Evolutionary conservation across 2,888 invertebrate species (phyloP), one percentile per base, ranked within the genome.

Genomic region (Balanococcus diminutus): DNA sequence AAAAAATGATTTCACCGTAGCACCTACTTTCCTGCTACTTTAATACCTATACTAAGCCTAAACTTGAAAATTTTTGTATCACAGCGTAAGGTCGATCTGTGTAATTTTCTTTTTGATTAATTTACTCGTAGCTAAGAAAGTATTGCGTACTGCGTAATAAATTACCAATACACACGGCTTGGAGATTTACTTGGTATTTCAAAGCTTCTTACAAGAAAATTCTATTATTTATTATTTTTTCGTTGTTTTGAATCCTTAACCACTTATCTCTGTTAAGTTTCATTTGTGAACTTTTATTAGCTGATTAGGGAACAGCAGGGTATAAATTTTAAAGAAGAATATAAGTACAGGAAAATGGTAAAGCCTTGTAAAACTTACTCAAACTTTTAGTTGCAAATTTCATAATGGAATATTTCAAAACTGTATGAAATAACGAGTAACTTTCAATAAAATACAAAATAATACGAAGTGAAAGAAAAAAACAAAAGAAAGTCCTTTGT

Each of bases 201-300:
- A 16, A 28, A 67, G 67, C 67, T 67, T 28, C 67, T 67, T 28
- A 67, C 28, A 56, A 31, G 31, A 67, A 31, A 67, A 67, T 28
- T 67, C 67, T 28, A 67, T 67, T 67, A 56, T 67, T 67, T 67
- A 67, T 28, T 67, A 67, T 67, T 67, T 67, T 67, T 67, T 28
- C 28, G 28, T 67, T 67, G 28, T 67, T 67, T 67, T 67, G 67
- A 67, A 67, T 67, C 28, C 28, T 16, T 67, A 67, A 67, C 67
- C 67, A 31, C 67, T 67, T 67, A 67, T 67, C 67, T 67, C 25
- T 19, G 67, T 28, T 67, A 16, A 67, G 67, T 67, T 67, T 67
- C 67, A 67, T 67, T 67, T 67, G 67, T 67, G 28, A 67, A 67
- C 67, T 67, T 67, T 67, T 67, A 67, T 67, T 67, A 67, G 67